phyloP scores from a whole-genome alignment of 2,888 invertebrate genomes.

The Adelphocoris suturalis region DNA sequence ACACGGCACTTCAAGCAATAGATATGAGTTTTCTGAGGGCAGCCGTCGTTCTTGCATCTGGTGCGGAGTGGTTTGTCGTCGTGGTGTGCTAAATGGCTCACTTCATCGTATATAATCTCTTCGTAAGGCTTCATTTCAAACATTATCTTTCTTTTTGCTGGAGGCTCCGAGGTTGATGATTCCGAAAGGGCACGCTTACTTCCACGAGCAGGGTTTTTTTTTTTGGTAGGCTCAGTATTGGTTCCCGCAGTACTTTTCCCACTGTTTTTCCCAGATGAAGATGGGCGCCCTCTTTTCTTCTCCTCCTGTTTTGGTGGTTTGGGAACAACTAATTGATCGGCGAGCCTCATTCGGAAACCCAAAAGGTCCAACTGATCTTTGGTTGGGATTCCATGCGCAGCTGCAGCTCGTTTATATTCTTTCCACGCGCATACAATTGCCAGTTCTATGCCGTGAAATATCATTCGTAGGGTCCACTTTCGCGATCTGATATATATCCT shows the following conservation, averaged over 20 bases:
- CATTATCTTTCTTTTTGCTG: not conserved
- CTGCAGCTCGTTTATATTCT: not conserved
- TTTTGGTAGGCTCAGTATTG: no score
- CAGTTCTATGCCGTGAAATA: constrained; percentile 69
- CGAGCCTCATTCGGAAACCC: constrained; percentile 60
- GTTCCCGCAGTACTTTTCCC: no score
- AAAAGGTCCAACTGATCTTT: constrained; percentile 62
- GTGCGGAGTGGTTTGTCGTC: constrained; percentile 13
- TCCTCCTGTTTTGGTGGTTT: not conserved
- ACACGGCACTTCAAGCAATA: constrained; percentile 2
- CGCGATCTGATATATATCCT: constrained; percentile 62
- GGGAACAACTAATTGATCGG: constrained; percentile 56
- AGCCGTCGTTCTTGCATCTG: constrained; percentile 7
- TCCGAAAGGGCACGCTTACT: not conserved
- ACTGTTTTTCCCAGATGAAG: no score
- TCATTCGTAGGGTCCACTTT: constrained; percentile 71
- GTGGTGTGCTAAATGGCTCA: constrained; percentile 8
- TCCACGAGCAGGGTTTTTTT: no score
- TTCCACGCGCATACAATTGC: constrained; percentile 70
- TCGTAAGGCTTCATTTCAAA: constrained; percentile 26
- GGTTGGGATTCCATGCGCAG: not conserved
- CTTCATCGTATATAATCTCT: not conserved
- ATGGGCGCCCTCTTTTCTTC: no score
- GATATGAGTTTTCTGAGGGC: not conserved
- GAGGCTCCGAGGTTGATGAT: constrained; percentile 1